Percentiles rank a stretch among this genome's conserved stretches.
These are phyloP conservation scores for Umimayanthus chanpuru DNA, from an alignment of 92 coral and sea anemone genomes.

Conservation along the genomic window DNA sequence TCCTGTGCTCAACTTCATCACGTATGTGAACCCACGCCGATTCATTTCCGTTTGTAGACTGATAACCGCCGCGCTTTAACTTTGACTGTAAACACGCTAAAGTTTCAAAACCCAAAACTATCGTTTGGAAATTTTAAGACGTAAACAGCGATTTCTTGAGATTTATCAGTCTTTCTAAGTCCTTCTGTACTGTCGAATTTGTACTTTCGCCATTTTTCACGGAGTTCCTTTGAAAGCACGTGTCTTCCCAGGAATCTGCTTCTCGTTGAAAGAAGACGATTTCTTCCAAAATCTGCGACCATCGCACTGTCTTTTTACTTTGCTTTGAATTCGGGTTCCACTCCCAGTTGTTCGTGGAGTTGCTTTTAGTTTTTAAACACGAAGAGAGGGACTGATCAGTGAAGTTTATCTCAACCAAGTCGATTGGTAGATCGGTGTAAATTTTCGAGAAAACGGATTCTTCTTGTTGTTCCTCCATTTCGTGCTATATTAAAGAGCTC, in stretches of 20 bases:
- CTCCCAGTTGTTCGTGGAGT: background rate
- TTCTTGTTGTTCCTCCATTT: background rate
- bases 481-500: background rate
- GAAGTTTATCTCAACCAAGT: background rate
- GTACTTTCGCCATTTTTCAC: background rate
- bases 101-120: background rate
- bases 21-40: background rate
- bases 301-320: conserved; percentile 5
- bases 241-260: background rate
- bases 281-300: conserved; percentile 14
- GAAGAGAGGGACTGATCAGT: background rate
- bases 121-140: conserved; percentile 20
- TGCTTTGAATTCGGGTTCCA: background rate
- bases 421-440: background rate
- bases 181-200: background rate
- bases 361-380: background rate
- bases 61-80: too few relatives aligned
- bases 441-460: background rate
- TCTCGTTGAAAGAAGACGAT: conserved; percentile 13
- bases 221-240: background rate
- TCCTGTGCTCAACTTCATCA: background rate
- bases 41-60: too few relatives aligned
- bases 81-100: background rate
- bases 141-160: conserved; percentile 5
- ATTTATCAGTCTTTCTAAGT: background rate